Evolutionary conservation across 2,888 invertebrate species (phyloP).

Genomic region (Ochlodes sylvanus): DNA sequence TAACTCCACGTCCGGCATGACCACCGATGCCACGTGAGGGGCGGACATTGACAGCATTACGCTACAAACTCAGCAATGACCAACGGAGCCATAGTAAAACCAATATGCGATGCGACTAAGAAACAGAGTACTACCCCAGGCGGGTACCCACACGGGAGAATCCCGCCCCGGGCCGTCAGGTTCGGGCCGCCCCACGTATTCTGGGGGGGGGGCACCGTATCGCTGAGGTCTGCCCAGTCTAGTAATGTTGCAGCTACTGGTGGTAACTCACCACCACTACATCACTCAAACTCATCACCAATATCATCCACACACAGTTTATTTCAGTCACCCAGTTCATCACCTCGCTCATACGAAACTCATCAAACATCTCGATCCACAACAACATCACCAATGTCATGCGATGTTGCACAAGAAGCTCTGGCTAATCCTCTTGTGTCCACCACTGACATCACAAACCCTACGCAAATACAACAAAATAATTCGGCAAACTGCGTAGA

Average conservation of each 20-base stretch:
- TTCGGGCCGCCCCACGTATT: constrained; percentile 19
- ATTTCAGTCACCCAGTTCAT: constrained; percentile 3
- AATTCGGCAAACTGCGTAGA: constrained; percentile 1
- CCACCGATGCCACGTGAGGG: constrained; percentile 2
- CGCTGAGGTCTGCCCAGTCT: constrained; percentile 24
- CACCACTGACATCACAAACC: constrained; percentile 15
- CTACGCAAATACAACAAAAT: constrained; percentile 3
- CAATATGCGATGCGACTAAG: constrained; percentile 30
- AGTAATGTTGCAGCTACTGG: constrained; percentile 19
- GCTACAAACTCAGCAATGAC: background rate
- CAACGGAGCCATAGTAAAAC: constrained; percentile 24
- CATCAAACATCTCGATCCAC: background rate
- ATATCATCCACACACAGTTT: background rate
- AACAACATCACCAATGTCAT: background rate
- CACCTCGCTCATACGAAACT: constrained; percentile 1
- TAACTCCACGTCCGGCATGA: constrained; percentile 8
- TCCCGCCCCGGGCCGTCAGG: constrained; percentile 6
- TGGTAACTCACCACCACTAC: background rate
- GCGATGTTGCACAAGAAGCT: constrained; percentile 21
- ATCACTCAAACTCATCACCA: background rate
- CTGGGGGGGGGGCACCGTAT: constrained; percentile 31
- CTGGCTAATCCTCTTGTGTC: constrained; percentile 1
- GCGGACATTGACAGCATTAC: background rate
- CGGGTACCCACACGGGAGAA: constrained; percentile 19
- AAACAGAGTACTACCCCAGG: constrained; percentile 21